These are phyloP conservation scores for Halocynthia aurantium DNA, from an alignment of 23 tunicate species.

Conservation along the genomic window DNA sequence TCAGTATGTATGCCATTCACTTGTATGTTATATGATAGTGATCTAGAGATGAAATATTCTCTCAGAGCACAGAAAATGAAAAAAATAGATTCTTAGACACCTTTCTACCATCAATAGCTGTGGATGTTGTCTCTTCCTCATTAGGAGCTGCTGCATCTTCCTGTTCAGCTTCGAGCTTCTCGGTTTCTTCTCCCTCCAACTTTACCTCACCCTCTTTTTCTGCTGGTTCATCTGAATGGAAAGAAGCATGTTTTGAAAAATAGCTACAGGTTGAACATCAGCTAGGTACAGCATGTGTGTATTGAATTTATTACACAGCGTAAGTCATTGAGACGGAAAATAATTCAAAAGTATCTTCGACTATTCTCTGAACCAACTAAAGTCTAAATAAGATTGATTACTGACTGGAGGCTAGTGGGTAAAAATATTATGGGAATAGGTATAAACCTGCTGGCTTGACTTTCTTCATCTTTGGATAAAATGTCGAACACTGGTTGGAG, in stretches of 20 bases:
- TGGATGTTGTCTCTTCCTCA: constrained; percentile 11
- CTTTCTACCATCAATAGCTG: constrained; percentile 6
- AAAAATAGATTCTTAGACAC: not conserved
- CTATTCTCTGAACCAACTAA: too few relatives aligned
- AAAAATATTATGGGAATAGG: not conserved
- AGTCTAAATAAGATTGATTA: too few relatives aligned
- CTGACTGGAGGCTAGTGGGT: too few relatives aligned
- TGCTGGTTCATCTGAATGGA: constrained; percentile 1
- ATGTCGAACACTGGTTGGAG: constrained; percentile 70
- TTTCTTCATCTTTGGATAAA: constrained; percentile 34
- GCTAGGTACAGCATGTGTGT: too few relatives aligned
- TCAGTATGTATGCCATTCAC: too few relatives aligned
- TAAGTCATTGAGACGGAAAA: too few relatives aligned
- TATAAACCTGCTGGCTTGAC: constrained; percentile 21
- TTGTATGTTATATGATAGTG: too few relatives aligned
- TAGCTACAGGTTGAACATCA: too few relatives aligned
- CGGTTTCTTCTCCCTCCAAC: constrained; percentile 3
- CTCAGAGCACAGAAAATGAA: too few relatives aligned
- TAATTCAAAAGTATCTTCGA: too few relatives aligned
- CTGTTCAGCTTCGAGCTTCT: constrained; percentile 2
- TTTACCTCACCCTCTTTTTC: not conserved
- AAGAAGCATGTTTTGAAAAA: not conserved
- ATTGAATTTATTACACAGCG: too few relatives aligned
- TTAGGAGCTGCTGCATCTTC: constrained; percentile 14
- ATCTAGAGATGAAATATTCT: too few relatives aligned